Conservation (phyloP, 2,797 vertebrate genomes). For the Neosalanx taihuensis region DNA sequence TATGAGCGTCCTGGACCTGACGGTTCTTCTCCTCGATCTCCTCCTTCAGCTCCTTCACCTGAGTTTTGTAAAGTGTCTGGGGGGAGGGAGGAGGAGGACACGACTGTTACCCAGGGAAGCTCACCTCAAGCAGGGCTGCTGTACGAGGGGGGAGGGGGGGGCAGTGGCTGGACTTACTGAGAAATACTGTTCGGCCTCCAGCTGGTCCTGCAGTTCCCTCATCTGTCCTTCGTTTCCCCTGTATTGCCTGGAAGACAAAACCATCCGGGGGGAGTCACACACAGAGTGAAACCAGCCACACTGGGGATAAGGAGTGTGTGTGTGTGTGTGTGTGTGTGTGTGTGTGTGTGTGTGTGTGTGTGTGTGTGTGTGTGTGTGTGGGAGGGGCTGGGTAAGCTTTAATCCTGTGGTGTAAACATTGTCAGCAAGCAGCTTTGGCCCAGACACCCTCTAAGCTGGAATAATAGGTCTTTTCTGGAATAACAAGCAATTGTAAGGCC, state of each 20-base stretch:
- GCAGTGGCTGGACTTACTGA: slow-evolving; percentile 79
- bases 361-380: slow-evolving; percentile 17
- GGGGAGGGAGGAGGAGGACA: background rate
- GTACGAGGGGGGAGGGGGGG: background rate
- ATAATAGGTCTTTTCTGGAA: slow-evolving; percentile 64
- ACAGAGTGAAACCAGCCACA: background rate
- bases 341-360: slow-evolving; percentile 17
- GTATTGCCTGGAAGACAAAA: slow-evolving; percentile 79
- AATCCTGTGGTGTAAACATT: slow-evolving; percentile 67
- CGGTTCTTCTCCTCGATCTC: slow-evolving; percentile 94
- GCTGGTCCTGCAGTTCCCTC: slow-evolving; percentile 98
- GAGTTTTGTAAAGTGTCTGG: slow-evolving; percentile 99
- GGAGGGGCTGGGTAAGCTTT: slow-evolving; percentile 57
- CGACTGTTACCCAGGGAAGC: background rate
- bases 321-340: slow-evolving; percentile 1
- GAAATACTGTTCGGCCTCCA: slow-evolving; percentile 99
- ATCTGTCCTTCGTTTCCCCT: slow-evolving; percentile 99
- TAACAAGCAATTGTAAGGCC: slow-evolving; percentile 50
- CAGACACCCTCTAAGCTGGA: slow-evolving; percentile 57
- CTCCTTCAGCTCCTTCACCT: slow-evolving; percentile 98
- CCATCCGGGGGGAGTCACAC: background rate
- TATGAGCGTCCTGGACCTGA: slow-evolving; percentile 81
- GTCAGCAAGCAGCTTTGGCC: slow-evolving; percentile 56
- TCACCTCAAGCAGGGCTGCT: background rate
- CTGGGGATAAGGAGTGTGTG: slow-evolving; percentile 52